Conservation (phyloP, 2,888 invertebrate species). For the Plusia festucae region DNA sequence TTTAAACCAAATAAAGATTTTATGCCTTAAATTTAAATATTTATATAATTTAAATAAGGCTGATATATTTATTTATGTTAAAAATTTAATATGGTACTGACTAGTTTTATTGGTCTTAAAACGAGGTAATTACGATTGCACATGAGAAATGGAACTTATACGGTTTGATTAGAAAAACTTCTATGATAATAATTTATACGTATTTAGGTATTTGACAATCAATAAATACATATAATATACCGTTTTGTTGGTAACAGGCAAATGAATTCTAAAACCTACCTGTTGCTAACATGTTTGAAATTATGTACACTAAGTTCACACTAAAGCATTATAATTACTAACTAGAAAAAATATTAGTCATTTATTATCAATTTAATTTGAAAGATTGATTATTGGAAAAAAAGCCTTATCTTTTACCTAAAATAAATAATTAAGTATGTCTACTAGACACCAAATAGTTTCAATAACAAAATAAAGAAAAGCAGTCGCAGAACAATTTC, state of each 20-base stretch:
- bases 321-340: too few species aligned
- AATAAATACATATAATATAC: not conserved
- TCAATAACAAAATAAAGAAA: not conserved
- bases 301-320: too few species aligned
- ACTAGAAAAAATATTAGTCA: too few species aligned
- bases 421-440: too few species aligned
- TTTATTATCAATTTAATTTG: too few species aligned
- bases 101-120: slow-evolving; percentile 34
- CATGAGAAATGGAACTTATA: slow-evolving; percentile 23
- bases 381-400: too few species aligned
- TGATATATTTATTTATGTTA: slow-evolving; percentile 39
- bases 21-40: slow-evolving; percentile 20
- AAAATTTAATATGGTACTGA: slow-evolving; percentile 35
- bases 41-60: slow-evolving; percentile 31
- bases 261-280: too few species aligned
- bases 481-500: not conserved
- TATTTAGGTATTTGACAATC: slow-evolving; percentile 11
- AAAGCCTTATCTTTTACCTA: too few species aligned
- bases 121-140: slow-evolving; percentile 36
- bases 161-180: slow-evolving; percentile 20
- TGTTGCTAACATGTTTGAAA: too few species aligned
- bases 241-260: not conserved
- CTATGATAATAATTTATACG: slow-evolving; percentile 15
- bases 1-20: slow-evolving; percentile 15
- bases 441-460: not conserved